Base-by-base conservation (phyloP, 2,113 vertebrate genomes). In the Toxostoma redivivum region DNA sequence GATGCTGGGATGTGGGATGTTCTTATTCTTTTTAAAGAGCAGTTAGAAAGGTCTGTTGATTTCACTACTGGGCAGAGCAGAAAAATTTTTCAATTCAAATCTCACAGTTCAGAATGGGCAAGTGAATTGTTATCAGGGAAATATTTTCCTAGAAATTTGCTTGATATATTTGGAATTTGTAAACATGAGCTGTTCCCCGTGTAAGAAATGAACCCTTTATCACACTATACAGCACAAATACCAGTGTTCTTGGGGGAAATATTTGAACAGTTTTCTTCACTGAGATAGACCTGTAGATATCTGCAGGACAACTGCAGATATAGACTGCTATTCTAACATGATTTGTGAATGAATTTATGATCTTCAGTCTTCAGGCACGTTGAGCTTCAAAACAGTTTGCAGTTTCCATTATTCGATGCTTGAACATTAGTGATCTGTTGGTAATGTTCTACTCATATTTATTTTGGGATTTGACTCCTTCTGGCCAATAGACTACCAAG, bases 121-220 rank as follows among this genome's bases (percentile, higher is more conserved):
- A 38, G 38, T 50, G 11, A 23, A n/a, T 28, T 10, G 5, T 21
- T 90, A 30, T 18, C 15, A 72, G 7, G 20, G 18, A 84, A 91
- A 45, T 15, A 5, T 27, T 87, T 71, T 71, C 33, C 28, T 12
- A 58, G 51, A 79, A 74, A 81, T 67, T 38, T 87, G 9, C 23
- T 47, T 74, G 9, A 6, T 44, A 7, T 19, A 56, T 88, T 38
- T 40, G 5, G 33, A 74, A 50, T 84, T 53, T 71, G 15, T 44
- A 62, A 61, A 60, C 53, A 23, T 3, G 1, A 0, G 54, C 23
- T 73, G 4, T 56, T 86, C 3, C 7, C 8, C 6, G 1, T 13
- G 12, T 67, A 16, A 65, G 27, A 70, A 81, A 70, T 18, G 1
- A 89, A 33, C 3, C 5, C 3, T 48, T 88, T 73, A 24, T 65